Base-by-base conservation (phyloP, 2,888 invertebrate species). In the Ypsolopha scabrella region DNA sequence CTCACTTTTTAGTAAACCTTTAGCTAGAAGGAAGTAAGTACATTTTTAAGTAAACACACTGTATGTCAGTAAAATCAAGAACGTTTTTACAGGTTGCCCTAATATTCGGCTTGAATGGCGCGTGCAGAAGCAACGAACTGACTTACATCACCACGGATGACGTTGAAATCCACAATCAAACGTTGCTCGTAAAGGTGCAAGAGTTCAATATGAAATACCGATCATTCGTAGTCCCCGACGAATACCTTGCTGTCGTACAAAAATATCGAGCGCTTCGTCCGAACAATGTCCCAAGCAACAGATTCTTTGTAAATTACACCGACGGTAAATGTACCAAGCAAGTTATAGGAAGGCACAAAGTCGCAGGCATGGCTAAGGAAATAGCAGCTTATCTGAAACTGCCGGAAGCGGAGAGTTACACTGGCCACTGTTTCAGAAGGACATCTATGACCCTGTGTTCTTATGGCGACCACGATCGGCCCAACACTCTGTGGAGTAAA, bases 331-430 rank as follows among this genome's bases (percentile, higher is more conserved):
- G 53, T 39, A 11, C 14, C 3, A 48, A 36, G 36, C 52, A 53
- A 50, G 49, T 50, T 24, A 55, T 51, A 8, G 55, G 52, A 35
- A 51, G 44, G 11, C 45, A 54, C 39, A 54, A 52, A 43, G 47
- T 55, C 0, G 13, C 39, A 43, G 9, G 11, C 13, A 52, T 52
- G 47, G 51, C 55, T 38, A 54, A 36, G 51, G 38, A 55, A 45
- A 58, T 58, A 4, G 60, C 60, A 10, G 49, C 33, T 6, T 57
- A 45, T 54, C 49, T 60, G 8, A 50, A 54, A 33, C 37, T 58
- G 24, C 54, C 56, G 9, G 47, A 57, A 34, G 24, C 51, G 10
- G 38, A 55, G n/a, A n/a, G 34, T 7, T 61, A 56, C 45, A 56
- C 59, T 1, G 55, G 56, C 2, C 57, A 57, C 39, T 53, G 51